Evolutionary conservation across 35 echinoderm and acorn worm species (phyloP).

Genomic region (Ptychodera flava): DNA sequence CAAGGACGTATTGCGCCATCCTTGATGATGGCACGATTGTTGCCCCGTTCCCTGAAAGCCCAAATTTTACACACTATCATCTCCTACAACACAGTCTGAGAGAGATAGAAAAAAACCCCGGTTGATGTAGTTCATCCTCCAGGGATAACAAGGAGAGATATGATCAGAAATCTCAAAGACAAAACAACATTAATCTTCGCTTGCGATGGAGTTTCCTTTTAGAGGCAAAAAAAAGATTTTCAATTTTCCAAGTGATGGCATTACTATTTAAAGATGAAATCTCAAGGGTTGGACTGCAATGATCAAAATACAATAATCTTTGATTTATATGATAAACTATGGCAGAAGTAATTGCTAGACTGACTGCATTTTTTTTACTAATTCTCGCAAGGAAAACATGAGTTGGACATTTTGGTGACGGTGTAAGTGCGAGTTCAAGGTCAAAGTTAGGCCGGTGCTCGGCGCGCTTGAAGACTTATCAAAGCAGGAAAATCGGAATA

Average conservation of each 20-base stretch:
- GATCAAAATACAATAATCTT: constrained; percentile 2
- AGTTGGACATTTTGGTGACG: no score
- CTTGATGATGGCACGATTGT: no score
- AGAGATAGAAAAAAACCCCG: background rate
- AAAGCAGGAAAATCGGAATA: background rate
- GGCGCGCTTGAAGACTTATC: no score
- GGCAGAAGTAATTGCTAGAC: background rate
- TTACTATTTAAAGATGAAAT: background rate
- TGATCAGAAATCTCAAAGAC: background rate
- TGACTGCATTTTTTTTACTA: no score
- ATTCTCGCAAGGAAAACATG: no score
- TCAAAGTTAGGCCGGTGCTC: no score
- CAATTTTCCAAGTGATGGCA: background rate
- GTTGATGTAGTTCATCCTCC: background rate
- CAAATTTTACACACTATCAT: no score
- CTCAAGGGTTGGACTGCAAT: background rate
- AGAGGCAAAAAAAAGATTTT: background rate
- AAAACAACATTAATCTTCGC: background rate
- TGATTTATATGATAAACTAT: background rate
- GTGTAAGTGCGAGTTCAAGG: no score
- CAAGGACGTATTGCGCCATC: no score
- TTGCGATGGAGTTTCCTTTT: background rate
- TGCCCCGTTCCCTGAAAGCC: no score
- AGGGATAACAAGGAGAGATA: background rate
- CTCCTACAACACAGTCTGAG: no score